A percentile compares a stretch with the other conserved stretches of the same genome.
Evolutionary conservation across 2,888 invertebrate species (phyloP).

Genomic region (Hydrotaea cyrtoneurina): DNA sequence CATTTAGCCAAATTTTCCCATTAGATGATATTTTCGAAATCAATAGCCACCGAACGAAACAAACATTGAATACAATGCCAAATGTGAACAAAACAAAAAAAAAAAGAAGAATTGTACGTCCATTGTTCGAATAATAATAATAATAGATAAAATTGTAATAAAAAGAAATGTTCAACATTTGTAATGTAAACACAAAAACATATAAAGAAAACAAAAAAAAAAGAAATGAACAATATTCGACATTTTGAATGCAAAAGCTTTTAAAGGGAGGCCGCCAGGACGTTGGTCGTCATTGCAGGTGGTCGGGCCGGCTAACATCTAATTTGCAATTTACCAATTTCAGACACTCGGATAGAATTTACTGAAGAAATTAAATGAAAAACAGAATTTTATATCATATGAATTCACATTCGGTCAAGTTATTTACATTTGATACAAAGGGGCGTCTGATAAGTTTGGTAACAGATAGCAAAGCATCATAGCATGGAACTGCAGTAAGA

Average conservation of each 20-base stretch:
- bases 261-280: neutral
- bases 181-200: neutral
- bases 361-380: too few species aligned
- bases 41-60: neutral
- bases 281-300: neutral
- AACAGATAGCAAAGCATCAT: too few species aligned
- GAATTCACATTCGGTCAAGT: too few species aligned
- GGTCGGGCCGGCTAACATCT: neutral
- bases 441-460: too few species aligned
- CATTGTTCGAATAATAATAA: slow-evolving; percentile 5
- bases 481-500: too few species aligned
- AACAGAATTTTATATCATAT: too few species aligned
- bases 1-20: neutral
- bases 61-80: neutral
- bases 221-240: neutral
- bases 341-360: too few species aligned
- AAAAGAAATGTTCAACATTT: slow-evolving; percentile 19
- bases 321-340: neutral
- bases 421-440: too few species aligned
- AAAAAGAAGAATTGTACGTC: neutral
- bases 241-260: neutral
- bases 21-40: neutral
- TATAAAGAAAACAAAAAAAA: neutral
- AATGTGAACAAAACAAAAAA: neutral
- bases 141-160: slow-evolving; percentile 14